phyloP scores from a whole-genome alignment of 2,888 invertebrate genomes.

The Drosophila falleni region DNA sequence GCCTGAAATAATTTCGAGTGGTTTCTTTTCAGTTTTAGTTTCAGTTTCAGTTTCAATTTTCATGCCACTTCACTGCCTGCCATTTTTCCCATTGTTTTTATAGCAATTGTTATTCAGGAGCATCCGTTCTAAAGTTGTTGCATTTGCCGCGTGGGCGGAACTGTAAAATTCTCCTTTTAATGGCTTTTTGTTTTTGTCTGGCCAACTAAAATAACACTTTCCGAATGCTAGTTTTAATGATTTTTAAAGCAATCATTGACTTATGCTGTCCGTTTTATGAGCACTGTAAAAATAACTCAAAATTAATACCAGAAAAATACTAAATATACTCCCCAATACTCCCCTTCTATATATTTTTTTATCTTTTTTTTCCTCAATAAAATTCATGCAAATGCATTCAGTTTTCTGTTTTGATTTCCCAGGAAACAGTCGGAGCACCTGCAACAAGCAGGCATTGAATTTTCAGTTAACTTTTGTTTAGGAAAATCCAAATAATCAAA shows the following conservation, averaged over 20 bases:
- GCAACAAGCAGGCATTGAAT: slow-evolving; percentile 34
- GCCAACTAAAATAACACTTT: slow-evolving; percentile 74
- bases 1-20: slow-evolving; percentile 20
- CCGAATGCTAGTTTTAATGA: slow-evolving; percentile 52
- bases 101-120: slow-evolving; percentile 47
- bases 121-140: slow-evolving; percentile 39
- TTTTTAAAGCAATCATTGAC: slow-evolving; percentile 58
- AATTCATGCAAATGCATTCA: slow-evolving; percentile 41
- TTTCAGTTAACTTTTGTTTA: slow-evolving; percentile 42
- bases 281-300: slow-evolving; percentile 56
- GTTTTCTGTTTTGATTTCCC: slow-evolving; percentile 36
- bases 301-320: slow-evolving; percentile 37
- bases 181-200: slow-evolving; percentile 56
- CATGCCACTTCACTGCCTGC: slow-evolving; percentile 55
- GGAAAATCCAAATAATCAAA: slow-evolving; percentile 47
- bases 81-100: slow-evolving; percentile 44
- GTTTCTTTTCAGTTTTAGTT: slow-evolving; percentile 34
- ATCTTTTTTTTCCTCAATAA: slow-evolving; percentile 1
- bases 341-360: neutral
- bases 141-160: slow-evolving; percentile 64
- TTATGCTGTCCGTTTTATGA: slow-evolving; percentile 55
- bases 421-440: slow-evolving; percentile 54
- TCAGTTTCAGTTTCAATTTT: slow-evolving; percentile 40
- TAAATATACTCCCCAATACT: slow-evolving; percentile 10
- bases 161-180: slow-evolving; percentile 63